These are phyloP conservation scores for Anableps anableps DNA, from an alignment of 2,797 vertebrate species.

Conservation along the genomic window DNA sequence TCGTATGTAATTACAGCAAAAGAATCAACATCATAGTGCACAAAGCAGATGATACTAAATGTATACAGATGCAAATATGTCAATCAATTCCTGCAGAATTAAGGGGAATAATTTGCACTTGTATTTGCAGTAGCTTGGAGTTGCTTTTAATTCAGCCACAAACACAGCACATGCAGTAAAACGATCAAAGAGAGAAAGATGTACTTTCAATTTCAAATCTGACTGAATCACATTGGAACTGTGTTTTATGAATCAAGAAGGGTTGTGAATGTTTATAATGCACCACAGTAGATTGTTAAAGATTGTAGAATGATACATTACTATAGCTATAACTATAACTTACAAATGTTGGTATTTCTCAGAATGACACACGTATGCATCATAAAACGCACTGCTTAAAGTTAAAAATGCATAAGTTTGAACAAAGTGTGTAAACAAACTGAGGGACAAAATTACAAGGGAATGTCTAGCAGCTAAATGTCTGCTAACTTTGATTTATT, in stretches of 20 bases:
- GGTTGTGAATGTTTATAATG: not conserved
- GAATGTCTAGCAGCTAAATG: not conserved
- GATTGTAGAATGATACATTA: not conserved
- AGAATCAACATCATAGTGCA: not conserved
- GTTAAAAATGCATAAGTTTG: not conserved
- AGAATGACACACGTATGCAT: not conserved
- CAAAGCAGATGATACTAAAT: constrained; percentile 4
- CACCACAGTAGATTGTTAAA: not conserved
- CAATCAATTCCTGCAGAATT: not conserved
- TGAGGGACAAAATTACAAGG: not conserved
- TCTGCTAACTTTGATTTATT: not conserved
- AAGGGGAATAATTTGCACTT: not conserved
- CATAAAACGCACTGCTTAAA: not conserved
- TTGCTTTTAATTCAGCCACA: not conserved
- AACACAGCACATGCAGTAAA: not conserved
- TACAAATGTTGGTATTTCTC: not conserved
- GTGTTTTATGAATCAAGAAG: not conserved
- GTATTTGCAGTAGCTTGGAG: not conserved
- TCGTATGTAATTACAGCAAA: not conserved
- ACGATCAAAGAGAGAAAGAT: not conserved
- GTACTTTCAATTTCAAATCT: not conserved
- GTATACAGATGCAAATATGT: not conserved
- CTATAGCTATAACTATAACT: no score
- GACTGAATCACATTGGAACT: not conserved
- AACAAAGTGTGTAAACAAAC: not conserved